Percentiles rank a stretch among this genome's conserved stretches.
These are phyloP conservation scores for Mungos mungo DNA, from an alignment of 2,113 vertebrate species.

Conservation along the genomic window DNA sequence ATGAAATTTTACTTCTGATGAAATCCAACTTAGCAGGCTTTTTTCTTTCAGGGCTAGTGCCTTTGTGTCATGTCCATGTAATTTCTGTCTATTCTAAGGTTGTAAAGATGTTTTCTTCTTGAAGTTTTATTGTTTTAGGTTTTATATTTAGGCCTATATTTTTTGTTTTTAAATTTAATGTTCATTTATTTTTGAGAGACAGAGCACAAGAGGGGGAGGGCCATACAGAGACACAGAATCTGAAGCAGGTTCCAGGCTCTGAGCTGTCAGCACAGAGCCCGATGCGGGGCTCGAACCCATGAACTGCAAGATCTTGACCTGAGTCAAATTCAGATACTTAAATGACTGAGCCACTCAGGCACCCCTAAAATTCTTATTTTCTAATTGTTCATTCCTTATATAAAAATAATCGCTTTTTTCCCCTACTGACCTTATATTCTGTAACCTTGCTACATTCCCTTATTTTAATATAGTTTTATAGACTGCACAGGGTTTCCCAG, in stretches of 20 bases:
- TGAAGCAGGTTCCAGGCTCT: too few species aligned
- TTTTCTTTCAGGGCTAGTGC: background rate
- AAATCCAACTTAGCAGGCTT: conserved; percentile 17
- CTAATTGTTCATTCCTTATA: background rate
- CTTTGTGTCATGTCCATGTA: background rate
- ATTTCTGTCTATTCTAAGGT: background rate
- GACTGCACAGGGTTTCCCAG: background rate
- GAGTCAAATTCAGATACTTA: too few species aligned
- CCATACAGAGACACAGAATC: too few species aligned
- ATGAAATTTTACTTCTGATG: background rate
- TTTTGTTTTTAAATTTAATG: too few species aligned
- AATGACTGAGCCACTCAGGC: too few species aligned
- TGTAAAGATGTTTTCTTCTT: background rate
- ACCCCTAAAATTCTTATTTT: background rate
- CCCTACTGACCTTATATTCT: background rate
- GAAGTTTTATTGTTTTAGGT: background rate
- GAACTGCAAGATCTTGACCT: too few species aligned
- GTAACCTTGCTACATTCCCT: background rate
- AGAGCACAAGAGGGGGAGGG: too few species aligned
- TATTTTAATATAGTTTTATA: background rate
- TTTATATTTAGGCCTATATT: conserved; percentile 22
- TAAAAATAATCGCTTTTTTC: background rate
- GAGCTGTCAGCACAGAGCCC: too few species aligned
- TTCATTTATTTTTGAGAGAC: too few species aligned
- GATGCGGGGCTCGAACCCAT: too few species aligned